phyloP scores from a whole-genome alignment of 2,888 invertebrate genomes.

The Drosophila hawaiiensis region DNA sequence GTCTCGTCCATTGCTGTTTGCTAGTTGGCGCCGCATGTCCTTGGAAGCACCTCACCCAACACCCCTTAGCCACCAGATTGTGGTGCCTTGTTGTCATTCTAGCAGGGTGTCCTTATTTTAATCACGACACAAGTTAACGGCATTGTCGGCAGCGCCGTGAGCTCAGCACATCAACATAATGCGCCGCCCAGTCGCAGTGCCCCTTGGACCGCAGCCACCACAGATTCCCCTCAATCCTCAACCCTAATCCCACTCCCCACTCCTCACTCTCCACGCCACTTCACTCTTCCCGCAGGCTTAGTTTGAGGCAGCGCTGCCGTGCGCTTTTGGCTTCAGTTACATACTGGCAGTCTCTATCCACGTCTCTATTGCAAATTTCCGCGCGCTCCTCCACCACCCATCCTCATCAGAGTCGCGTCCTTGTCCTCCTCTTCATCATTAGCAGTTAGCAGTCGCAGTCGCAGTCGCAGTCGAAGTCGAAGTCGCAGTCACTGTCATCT shows the following conservation, averaged over 20 bases:
- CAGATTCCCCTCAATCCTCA: slow-evolving; percentile 3
- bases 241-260: background rate
- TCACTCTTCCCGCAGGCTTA: slow-evolving; percentile 16
- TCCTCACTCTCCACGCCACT: background rate
- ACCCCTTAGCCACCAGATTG: slow-evolving; percentile 21
- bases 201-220: background rate
- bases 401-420: background rate
- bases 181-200: slow-evolving; percentile 10
- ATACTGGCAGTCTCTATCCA: slow-evolving; percentile 22
- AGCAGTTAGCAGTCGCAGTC: slow-evolving; percentile 60
- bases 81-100: slow-evolving; percentile 18
- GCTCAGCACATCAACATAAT: slow-evolving; percentile 61
- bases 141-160: slow-evolving; percentile 75
- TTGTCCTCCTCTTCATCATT: slow-evolving; percentile 59
- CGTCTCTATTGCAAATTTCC: slow-evolving; percentile 40
- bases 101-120: slow-evolving; percentile 75
- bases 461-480: slow-evolving; percentile 16
- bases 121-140: slow-evolving; percentile 79
- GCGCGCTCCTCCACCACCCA: background rate
- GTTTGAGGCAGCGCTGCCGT: slow-evolving; percentile 24
- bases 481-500: slow-evolving; percentile 42
- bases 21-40: slow-evolving; percentile 29
- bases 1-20: slow-evolving; percentile 34
- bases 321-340: slow-evolving; percentile 31
- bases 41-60: background rate